These are phyloP conservation scores for Electrophaes corylata DNA, from an alignment of 2,888 invertebrate species.

Conservation along the genomic window DNA sequence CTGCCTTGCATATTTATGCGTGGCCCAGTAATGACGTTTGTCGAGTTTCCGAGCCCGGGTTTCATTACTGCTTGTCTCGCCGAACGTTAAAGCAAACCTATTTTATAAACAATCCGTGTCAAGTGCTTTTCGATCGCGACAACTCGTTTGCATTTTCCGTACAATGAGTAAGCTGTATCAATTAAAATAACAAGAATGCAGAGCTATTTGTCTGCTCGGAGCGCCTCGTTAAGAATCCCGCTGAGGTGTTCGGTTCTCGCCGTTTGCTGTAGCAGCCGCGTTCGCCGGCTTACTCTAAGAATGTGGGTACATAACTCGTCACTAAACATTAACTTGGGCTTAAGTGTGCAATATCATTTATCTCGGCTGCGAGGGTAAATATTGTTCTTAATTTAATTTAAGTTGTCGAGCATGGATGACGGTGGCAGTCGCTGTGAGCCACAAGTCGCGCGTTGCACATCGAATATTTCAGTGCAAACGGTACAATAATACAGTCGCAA, in stretches of 20 bases:
- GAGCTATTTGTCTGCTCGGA: conserved; percentile 55
- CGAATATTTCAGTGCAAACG: conserved; percentile 78
- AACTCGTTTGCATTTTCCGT: conserved; percentile 67
- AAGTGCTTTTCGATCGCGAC: conserved; percentile 70
- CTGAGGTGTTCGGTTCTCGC: conserved; percentile 52
- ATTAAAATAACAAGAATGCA: conserved; percentile 61
- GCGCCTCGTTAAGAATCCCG: conserved; percentile 56
- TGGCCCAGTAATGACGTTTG: conserved; percentile 82
- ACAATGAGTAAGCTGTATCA: conserved; percentile 60
- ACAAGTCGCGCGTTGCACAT: conserved; percentile 75
- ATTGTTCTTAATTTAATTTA: conserved; percentile 83
- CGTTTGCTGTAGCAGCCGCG: conserved; percentile 44
- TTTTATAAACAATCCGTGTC: conserved; percentile 75
- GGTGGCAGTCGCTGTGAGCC: conserved; percentile 60
- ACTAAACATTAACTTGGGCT: conserved; percentile 72
- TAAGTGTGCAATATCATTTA: conserved; percentile 80
- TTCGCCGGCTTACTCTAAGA: conserved; percentile 66
- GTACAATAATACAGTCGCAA: conserved; percentile 75
- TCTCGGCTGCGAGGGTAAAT: conserved; percentile 77
- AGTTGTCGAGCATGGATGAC: conserved; percentile 70
- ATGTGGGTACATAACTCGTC: conserved; percentile 76
- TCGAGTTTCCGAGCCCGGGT: conserved; percentile 68
- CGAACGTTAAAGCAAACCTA: conserved; percentile 60
- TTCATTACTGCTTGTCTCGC: conserved; percentile 73
- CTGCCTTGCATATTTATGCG: conserved; percentile 84